Evolutionary conservation across 2,113 vertebrate species (phyloP).

Genomic region (Dipodomys merriami): DNA sequence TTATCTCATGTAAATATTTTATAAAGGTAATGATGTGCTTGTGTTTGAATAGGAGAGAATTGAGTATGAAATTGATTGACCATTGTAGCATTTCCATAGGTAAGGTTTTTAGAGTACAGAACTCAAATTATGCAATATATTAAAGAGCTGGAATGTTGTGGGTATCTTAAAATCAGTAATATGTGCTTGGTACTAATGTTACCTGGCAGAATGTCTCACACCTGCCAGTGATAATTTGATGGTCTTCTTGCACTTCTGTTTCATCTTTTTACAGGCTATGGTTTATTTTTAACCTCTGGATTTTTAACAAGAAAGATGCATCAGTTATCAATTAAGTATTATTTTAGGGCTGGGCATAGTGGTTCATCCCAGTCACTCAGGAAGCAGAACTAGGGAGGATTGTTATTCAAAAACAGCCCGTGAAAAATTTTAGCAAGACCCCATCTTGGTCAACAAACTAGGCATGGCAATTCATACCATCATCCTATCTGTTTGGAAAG

Average conservation of each 20-base stretch:
- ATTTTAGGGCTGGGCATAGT: neutral
- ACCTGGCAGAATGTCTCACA: neutral
- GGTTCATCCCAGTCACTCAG: too few relatives aligned
- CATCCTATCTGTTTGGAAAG: too few relatives aligned
- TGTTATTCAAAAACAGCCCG: too few relatives aligned
- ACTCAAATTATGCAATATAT: neutral
- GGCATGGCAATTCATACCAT: too few relatives aligned
- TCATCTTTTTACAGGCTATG: neutral
- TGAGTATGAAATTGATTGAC: neutral
- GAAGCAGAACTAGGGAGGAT: too few relatives aligned
- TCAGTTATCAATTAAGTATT: neutral
- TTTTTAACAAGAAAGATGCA: neutral
- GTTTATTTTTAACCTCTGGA: neutral
- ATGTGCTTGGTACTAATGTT: neutral
- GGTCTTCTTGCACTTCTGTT: neutral
- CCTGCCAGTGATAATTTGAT: neutral
- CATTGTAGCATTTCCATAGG: neutral
- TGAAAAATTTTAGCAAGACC: too few relatives aligned
- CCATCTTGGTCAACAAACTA: too few relatives aligned
- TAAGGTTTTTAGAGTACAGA: neutral
- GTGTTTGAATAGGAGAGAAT: slow-evolving; percentile 5
- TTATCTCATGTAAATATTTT: neutral
- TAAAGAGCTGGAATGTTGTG: neutral
- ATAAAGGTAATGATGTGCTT: neutral
- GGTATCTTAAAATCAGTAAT: neutral